A percentile compares a stretch with the other conserved stretches of the same genome.
Evolutionary conservation across 2,113 vertebrate species (phyloP).

Genomic region (Chionomys nivalis): DNA sequence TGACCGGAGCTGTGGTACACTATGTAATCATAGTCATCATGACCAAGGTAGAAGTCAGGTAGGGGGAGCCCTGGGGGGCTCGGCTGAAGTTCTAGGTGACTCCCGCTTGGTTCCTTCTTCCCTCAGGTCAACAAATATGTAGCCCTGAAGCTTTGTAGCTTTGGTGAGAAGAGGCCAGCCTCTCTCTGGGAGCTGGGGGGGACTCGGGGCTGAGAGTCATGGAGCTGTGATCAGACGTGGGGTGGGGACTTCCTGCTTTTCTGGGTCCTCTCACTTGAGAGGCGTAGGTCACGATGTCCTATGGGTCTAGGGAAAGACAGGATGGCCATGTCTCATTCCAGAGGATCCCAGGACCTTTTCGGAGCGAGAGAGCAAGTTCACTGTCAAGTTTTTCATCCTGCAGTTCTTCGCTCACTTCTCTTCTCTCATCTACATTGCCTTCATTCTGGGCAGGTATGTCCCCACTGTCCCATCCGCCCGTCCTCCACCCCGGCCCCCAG

Average conservation of each 20-base stretch:
- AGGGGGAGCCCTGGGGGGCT: accelerated
- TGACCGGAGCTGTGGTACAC: slow-evolving; percentile 92
- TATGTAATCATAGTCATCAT: slow-evolving; percentile 93
- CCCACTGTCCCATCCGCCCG: not conserved
- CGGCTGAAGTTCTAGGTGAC: accelerated
- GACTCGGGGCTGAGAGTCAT: not conserved
- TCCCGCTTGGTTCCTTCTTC: not conserved
- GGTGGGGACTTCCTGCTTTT: not conserved
- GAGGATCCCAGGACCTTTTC: slow-evolving; percentile 90
- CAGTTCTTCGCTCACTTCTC: slow-evolving; percentile 97
- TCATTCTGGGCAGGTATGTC: slow-evolving; percentile 94
- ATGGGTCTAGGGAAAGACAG: not conserved
- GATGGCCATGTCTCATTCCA: slow-evolving; percentile 66
- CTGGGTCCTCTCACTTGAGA: not conserved
- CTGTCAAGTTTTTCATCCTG: slow-evolving; percentile 95
- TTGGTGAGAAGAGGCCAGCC: slow-evolving; percentile 87
- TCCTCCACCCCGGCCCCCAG: slow-evolving; percentile 77
- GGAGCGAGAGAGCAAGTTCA: slow-evolving; percentile 91
- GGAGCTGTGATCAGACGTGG: not conserved
- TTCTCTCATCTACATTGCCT: slow-evolving; percentile 95
- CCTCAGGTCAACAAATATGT: slow-evolving; percentile 90
- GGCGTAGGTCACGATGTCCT: not conserved
- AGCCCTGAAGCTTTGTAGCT: slow-evolving; percentile 89
- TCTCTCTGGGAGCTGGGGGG: not conserved
- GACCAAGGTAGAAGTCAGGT: slow-evolving; percentile 85